Evolutionary conservation across 2,797 vertebrate species (phyloP).

Genomic region (Chiloscyllium punctatum): DNA sequence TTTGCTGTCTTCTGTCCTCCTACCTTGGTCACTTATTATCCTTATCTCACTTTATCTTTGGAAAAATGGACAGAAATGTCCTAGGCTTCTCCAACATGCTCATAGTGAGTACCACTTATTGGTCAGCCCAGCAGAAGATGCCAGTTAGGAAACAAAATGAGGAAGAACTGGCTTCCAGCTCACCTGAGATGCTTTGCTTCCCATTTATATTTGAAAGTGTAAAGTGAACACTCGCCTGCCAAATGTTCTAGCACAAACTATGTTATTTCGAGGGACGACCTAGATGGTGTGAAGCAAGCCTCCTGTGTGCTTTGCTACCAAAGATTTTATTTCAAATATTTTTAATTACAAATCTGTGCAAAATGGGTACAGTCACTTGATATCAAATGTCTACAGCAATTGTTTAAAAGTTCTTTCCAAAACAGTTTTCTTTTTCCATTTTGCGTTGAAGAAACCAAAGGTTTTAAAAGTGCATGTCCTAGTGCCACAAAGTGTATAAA

Average conservation of each 20-base stretch:
- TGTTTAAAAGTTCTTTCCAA: neutral
- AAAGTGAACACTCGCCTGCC: neutral
- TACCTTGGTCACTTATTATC: neutral
- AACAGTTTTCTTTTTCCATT: neutral
- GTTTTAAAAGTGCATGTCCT: slow-evolving; percentile 10
- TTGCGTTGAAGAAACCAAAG: slow-evolving; percentile 27
- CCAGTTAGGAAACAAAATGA: neutral
- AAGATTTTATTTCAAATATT: neutral
- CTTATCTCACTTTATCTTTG: neutral
- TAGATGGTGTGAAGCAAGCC: neutral
- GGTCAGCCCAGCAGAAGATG: neutral
- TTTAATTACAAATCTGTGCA: neutral
- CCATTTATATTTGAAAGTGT: neutral
- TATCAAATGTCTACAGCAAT: neutral
- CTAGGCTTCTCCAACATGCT: neutral
- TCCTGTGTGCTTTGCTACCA: neutral
- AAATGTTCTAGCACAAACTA: neutral
- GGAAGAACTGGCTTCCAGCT: neutral
- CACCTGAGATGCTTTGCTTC: neutral
- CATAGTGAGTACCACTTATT: neutral
- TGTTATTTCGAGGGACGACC: neutral
- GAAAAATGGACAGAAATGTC: neutral
- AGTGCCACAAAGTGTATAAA: neutral
- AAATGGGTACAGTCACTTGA: neutral
- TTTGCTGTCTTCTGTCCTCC: neutral